Conservation (phyloP, 2,797 vertebrate species). For the Myotis findleyi region DNA sequence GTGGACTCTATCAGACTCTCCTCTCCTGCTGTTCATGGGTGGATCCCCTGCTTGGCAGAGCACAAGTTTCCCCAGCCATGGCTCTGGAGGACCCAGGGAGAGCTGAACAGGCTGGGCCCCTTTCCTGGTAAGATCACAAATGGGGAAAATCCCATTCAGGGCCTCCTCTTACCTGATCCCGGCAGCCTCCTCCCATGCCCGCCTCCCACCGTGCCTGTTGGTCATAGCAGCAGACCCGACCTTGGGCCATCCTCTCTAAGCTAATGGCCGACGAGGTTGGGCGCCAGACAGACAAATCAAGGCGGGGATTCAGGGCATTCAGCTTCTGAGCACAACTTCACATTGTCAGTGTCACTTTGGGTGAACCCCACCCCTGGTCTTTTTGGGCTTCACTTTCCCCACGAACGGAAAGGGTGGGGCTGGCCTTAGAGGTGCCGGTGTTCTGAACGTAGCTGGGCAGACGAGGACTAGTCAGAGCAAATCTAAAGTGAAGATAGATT, state of each 20-base stretch:
- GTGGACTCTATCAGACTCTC: too few relatives aligned
- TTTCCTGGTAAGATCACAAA: not conserved
- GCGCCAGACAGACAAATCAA: not conserved
- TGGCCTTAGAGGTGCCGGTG: not conserved
- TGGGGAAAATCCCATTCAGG: not conserved
- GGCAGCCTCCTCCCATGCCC: not conserved
- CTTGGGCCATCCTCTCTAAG: not conserved
- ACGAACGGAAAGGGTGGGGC: not conserved
- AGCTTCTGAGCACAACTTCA: not conserved
- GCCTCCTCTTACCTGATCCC: not conserved
- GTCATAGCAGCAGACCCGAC: not conserved
- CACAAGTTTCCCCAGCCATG: fast-evolving
- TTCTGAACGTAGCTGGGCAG: not conserved
- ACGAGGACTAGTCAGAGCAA: not conserved
- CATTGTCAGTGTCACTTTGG: not conserved
- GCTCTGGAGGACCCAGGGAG: not conserved
- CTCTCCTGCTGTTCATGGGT: not conserved
- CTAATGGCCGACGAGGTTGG: fast-evolving
- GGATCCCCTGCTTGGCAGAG: not conserved
- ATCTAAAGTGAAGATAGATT: not conserved
- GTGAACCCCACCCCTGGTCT: not conserved
- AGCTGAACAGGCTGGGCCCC: not conserved
- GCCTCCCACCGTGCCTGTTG: not conserved
- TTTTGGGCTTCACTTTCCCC: not conserved
- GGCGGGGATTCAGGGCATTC: not conserved